These are phyloP conservation scores for Phocides pigmalion DNA, from an alignment of 1,140 invertebrate species.

Conservation along the genomic window DNA sequence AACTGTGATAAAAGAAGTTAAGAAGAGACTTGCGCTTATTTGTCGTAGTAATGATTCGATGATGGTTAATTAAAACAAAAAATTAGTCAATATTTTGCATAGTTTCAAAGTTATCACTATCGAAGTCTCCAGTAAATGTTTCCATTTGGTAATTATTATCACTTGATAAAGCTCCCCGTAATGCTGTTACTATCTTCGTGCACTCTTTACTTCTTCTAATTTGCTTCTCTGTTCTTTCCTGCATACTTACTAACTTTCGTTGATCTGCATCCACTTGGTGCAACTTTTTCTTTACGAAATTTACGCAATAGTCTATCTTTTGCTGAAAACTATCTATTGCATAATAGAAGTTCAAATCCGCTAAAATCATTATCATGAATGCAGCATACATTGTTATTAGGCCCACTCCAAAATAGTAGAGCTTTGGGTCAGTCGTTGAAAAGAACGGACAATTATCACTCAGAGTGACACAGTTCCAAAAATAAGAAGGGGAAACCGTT, in stretches of 20 bases:
- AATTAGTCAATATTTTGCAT: background rate
- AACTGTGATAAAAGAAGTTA: too few species aligned
- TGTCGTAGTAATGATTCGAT: too few species aligned
- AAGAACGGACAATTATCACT: slow-evolving; percentile 62
- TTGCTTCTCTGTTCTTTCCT: slow-evolving; percentile 61
- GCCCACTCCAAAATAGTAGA: slow-evolving; percentile 56
- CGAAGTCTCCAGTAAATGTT: slow-evolving; percentile 31
- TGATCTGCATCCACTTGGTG: slow-evolving; percentile 59
- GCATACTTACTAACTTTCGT: slow-evolving; percentile 49
- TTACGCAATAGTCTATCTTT: slow-evolving; percentile 58
- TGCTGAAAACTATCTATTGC: slow-evolving; percentile 55
- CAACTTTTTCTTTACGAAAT: slow-evolving; percentile 59
- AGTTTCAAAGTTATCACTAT: background rate
- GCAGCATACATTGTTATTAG: slow-evolving; percentile 48
- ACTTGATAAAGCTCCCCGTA: slow-evolving; percentile 43
- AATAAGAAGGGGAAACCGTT: slow-evolving; percentile 52
- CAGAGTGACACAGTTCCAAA: slow-evolving; percentile 64
- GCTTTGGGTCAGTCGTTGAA: slow-evolving; percentile 48
- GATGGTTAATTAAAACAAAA: background rate
- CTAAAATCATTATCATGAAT: slow-evolving; percentile 55
- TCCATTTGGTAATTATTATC: slow-evolving; percentile 36
- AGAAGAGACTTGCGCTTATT: too few species aligned
- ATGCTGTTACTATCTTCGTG: slow-evolving; percentile 46
- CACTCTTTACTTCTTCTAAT: slow-evolving; percentile 53
- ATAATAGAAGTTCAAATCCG: slow-evolving; percentile 66